These are phyloP conservation scores for Ptilorrhoa leucosticta DNA, from an alignment of 2,113 vertebrate genomes.

Conservation along the genomic window DNA sequence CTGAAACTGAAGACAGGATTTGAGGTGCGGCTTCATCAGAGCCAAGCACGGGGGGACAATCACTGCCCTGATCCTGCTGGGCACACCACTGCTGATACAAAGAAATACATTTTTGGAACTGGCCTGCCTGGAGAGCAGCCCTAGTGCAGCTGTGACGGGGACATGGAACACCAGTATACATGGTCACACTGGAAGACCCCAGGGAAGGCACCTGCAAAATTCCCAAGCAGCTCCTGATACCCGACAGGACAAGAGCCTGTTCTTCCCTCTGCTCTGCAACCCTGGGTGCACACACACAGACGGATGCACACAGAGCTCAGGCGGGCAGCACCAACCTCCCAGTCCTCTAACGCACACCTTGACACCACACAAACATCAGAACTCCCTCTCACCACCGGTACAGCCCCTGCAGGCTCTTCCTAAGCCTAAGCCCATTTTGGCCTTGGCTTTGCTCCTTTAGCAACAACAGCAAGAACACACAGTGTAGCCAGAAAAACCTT, in stretches of 20 bases:
- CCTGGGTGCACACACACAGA: not conserved
- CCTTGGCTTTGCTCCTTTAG: not conserved
- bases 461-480: not conserved
- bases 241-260: accelerated
- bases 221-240: not conserved
- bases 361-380: accelerated
- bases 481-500: not conserved
- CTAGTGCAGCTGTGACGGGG: not conserved
- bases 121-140: not conserved
- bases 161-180: accelerated
- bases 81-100: not conserved
- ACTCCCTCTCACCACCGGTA: not conserved
- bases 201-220: not conserved
- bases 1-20: not conserved
- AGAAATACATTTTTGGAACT: not conserved
- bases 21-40: not conserved
- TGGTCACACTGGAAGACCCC: not conserved
- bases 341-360: not conserved
- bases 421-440: not conserved
- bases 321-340: not conserved
- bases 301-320: accelerated
- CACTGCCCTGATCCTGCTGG: not conserved
- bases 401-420: not conserved
- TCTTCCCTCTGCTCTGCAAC: not conserved
- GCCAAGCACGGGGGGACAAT: not conserved